Evolutionary conservation across 2,797 vertebrate genomes (phyloP).

Genomic region (Micropoecilia bifurca): DNA sequence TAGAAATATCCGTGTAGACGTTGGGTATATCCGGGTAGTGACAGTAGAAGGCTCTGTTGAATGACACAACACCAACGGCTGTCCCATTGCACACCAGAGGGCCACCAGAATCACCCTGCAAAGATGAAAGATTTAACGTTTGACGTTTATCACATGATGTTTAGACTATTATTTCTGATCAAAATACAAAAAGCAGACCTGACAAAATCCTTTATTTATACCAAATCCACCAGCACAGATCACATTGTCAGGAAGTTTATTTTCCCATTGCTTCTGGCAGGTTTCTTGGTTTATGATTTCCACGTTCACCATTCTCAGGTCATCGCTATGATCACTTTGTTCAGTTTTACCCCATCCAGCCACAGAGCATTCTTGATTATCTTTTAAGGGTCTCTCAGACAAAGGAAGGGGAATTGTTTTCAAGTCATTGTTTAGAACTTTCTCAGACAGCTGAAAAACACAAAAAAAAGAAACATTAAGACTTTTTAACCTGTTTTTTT

Average conservation of each 20-base stretch:
- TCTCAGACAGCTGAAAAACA: conserved; percentile 50
- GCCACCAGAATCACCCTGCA: conserved; percentile 76
- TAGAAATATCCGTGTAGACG: conserved; percentile 70
- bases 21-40: conserved; percentile 67
- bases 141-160: neutral
- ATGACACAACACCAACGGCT: conserved; percentile 73
- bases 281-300: neutral
- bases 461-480: neutral
- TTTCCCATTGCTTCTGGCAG: conserved; percentile 30
- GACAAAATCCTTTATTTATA: conserved; percentile 51
- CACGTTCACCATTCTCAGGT: conserved; percentile 42
- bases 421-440: conserved; percentile 16
- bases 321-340: accelerated
- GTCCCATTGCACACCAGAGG: conserved; percentile 66
- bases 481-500: neutral
- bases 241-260: conserved; percentile 32
- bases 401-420: conserved; percentile 21
- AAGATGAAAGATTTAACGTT: neutral
- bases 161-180: neutral
- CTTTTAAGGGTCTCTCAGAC: neutral
- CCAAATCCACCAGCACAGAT: conserved; percentile 66
- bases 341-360: conserved; percentile 51
- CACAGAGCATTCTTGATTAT: conserved; percentile 34
- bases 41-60: neutral
- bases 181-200: conserved; percentile 9